Base-by-base conservation (phyloP, 2,113 vertebrate species). In the Capra hircus region DNA sequence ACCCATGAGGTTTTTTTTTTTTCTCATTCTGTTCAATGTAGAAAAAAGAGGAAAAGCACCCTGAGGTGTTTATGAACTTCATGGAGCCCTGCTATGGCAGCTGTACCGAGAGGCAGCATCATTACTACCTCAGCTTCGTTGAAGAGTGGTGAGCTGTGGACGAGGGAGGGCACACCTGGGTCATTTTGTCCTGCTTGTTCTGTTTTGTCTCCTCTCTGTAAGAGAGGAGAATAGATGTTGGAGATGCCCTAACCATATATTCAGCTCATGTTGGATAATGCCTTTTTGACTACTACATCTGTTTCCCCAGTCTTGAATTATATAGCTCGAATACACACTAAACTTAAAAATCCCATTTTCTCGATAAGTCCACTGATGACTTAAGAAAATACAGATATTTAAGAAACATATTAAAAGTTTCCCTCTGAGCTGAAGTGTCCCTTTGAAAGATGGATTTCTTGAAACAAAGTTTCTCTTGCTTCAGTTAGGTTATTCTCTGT, bases 31-130 rank as follows among this genome's bases (percentile, higher is more conserved):
- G 96, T 88, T 50, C 0, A 1, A 33, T 97, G 17, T 98, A 99
- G 99, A 99, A 99, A 98, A 99, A 99, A 89, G 99, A 99, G 40
- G 99, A 99, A 48, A 99, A 99, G 93, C 94, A 99, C 83, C 99
- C 99, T 1, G 99, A 99, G 95, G 98, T 99, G 50, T 99, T 99
- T 84, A 98, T 99, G 97, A 99, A 99, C 98, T 99, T 99, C 60
- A 99, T 99, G 97, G 99, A 99, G 93, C 99, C 99, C 0, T 99
- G 99, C 90, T 99, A 99, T 0, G 99, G 99, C 71, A 99, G 99
- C 98, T 99, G 99, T 96, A 98, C 98, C 0, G 99, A 99, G 98
- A 98, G 99, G 55, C 99, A 99, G 50, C 99, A 99, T 77, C 99
- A 99, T 97, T 99, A 99, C 98, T 99, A 99, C 90, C 99, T 99